Evolutionary conservation across 2,797 vertebrate species (phyloP).

Genomic region (Danio kyathit): DNA sequence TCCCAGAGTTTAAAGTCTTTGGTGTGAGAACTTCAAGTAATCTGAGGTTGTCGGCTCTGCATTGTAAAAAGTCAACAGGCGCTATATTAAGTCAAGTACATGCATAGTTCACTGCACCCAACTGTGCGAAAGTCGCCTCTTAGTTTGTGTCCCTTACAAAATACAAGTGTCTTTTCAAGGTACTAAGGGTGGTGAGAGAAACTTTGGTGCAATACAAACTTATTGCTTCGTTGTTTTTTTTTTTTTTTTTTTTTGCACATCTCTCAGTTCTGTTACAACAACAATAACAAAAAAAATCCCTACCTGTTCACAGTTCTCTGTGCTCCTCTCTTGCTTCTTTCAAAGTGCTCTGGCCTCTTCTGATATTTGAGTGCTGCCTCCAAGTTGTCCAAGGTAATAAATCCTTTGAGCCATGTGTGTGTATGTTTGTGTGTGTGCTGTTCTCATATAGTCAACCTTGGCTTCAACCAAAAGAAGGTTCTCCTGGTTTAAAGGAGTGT

Average conservation of each 20-base stretch:
- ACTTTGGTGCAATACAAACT: background rate
- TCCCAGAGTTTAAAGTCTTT: background rate
- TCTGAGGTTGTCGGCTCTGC: conserved; percentile 17
- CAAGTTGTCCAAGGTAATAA: conserved; percentile 78
- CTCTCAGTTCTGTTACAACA: conserved; percentile 11
- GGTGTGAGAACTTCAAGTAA: conserved; percentile 33
- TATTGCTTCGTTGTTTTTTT: background rate
- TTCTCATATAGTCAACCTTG: conserved; percentile 67
- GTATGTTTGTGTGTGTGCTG: conserved; percentile 25
- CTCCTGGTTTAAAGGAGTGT: conserved; percentile 66
- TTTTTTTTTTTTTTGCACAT: conserved; percentile 26
- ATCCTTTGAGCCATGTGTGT: conserved; percentile 71
- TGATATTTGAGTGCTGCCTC: conserved; percentile 69
- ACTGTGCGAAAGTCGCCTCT: background rate
- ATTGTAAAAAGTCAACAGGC: conserved; percentile 24
- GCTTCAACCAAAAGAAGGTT: conserved; percentile 74
- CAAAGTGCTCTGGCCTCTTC: conserved; percentile 70
- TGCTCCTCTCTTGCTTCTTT: conserved; percentile 69
- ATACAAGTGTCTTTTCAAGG: conserved; percentile 31
- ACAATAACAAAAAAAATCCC: conserved; percentile 62
- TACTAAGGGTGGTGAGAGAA: conserved; percentile 4
- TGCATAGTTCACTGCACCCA: background rate
- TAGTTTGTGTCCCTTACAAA: background rate
- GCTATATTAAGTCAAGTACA: conserved; percentile 32
- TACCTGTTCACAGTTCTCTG: conserved; percentile 77